Evolutionary conservation across 2,888 invertebrate species (phyloP).

Genomic region (Drosophila testacea): DNA sequence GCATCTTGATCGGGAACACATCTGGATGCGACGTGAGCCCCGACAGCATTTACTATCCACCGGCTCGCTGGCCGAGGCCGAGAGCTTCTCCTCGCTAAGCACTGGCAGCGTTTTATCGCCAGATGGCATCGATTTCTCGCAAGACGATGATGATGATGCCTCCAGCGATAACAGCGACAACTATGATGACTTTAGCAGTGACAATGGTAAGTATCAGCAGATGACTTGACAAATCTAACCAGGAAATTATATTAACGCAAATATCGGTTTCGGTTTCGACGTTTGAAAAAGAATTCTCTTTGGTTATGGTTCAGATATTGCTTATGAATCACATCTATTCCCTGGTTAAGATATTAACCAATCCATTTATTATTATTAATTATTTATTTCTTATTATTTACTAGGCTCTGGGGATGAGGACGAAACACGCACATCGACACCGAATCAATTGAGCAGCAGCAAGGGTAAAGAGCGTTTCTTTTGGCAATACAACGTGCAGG

Average conservation of each 20-base stretch:
- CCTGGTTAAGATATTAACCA: not conserved
- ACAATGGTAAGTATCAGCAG: constrained; percentile 87
- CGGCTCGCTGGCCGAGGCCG: constrained; percentile 93
- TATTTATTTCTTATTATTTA: not conserved
- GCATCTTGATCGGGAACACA: constrained; percentile 91
- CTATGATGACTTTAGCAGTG: constrained; percentile 94
- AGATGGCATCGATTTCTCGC: constrained; percentile 91
- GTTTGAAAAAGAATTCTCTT: too few relatives aligned
- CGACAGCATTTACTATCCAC: constrained; percentile 94
- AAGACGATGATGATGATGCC: constrained; percentile 91
- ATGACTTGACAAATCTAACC: not conserved
- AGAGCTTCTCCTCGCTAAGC: constrained; percentile 93
- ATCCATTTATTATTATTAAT: too few relatives aligned
- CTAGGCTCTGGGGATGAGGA: constrained; percentile 83
- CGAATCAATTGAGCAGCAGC: constrained; percentile 79
- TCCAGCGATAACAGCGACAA: constrained; percentile 94
- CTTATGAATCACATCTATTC: too few relatives aligned
- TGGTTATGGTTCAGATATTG: too few relatives aligned
- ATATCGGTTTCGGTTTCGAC: too few relatives aligned
- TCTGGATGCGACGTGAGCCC: constrained; percentile 95
- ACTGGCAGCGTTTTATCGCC: constrained; percentile 94
- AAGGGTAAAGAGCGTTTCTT: constrained; percentile 94
- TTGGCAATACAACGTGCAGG: constrained; percentile 99
- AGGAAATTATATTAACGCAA: too few relatives aligned
- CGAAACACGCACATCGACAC: constrained; percentile 79